These are phyloP conservation scores for Chondrosia reniformis DNA, from an alignment of 37 sponge, comb jelly and placozoan genomes.

Conservation along the genomic window DNA sequence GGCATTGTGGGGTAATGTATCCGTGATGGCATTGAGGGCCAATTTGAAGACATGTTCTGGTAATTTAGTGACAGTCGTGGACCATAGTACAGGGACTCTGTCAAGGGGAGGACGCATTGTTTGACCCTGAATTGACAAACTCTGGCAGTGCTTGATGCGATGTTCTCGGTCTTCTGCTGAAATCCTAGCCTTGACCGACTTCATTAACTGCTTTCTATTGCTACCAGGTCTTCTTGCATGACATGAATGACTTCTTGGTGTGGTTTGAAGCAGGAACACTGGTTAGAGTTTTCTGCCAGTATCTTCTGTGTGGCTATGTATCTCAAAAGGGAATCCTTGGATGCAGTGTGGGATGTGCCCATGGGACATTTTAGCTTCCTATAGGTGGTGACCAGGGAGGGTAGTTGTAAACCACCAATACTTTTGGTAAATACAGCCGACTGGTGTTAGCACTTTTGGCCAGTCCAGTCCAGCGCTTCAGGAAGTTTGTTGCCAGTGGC, in stretches of 20 bases:
- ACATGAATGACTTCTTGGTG: not conserved
- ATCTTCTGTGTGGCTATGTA: not conserved
- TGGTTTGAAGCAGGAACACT: not conserved
- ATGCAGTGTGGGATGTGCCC: not conserved
- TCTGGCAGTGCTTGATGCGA: not conserved
- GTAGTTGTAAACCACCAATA: slow-evolving; percentile 20
- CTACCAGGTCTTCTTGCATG: slow-evolving; percentile 3
- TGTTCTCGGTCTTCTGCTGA: not conserved
- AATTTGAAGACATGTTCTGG: slow-evolving; percentile 1
- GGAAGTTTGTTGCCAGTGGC: slow-evolving; percentile 10
- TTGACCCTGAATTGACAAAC: not conserved
- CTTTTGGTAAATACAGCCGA: slow-evolving; percentile 12
- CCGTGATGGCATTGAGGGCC: not conserved
- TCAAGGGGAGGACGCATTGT: not conserved
- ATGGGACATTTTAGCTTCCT: not conserved
- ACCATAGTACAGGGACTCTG: not conserved
- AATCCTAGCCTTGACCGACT: not conserved
- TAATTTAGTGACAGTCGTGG: not conserved
- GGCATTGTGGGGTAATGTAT: slow-evolving; percentile 40
- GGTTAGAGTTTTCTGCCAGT: not conserved
- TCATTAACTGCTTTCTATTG: not conserved
- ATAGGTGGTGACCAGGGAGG: not conserved
- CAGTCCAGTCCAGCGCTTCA: slow-evolving; percentile 32
- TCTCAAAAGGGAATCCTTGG: slow-evolving; percentile 12
- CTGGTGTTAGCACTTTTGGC: slow-evolving; percentile 8